phyloP scores from a whole-genome alignment of 2,888 invertebrate species.

The Drepanosiphum platanoidis region DNA sequence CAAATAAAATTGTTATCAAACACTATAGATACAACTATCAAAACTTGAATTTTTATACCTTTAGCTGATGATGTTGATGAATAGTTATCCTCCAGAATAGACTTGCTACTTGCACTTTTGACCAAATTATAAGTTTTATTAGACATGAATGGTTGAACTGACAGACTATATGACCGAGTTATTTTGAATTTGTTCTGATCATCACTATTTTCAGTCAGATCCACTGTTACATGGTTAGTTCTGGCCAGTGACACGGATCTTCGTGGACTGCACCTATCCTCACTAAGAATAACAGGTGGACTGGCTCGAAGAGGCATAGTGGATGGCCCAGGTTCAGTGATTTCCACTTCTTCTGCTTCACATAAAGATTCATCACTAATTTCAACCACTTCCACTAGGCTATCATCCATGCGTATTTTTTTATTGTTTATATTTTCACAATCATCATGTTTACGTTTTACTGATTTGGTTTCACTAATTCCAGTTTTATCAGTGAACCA shows the following conservation, averaged over 20 bases:
- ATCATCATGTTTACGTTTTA: conserved; percentile 43
- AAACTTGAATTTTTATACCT: background rate
- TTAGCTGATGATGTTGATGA: background rate
- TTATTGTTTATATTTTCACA: conserved; percentile 31
- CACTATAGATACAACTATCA: background rate
- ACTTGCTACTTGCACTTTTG: background rate
- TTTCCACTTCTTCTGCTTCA: conserved; percentile 52
- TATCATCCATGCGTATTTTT: conserved; percentile 51
- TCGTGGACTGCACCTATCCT: background rate
- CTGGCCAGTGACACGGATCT: background rate
- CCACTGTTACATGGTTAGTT: too few species aligned
- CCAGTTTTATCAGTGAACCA: conserved; percentile 43
- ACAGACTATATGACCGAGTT: background rate
- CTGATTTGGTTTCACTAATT: background rate
- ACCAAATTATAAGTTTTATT: background rate
- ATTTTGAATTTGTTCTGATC: background rate
- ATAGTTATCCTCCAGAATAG: background rate
- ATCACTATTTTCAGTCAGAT: conserved; percentile 13
- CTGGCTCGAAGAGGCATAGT: conserved; percentile 43
- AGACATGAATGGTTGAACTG: background rate
- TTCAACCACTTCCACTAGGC: conserved; percentile 48
- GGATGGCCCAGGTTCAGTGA: conserved; percentile 47
- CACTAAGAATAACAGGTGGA: conserved; percentile 42
- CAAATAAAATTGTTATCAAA: background rate
- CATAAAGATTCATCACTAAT: conserved; percentile 51